Percentiles rank a stretch among this genome's conserved stretches.
Evolutionary conservation across 92 coral and sea anemone species (phyloP).

Genomic region (Parazoanthus atlanticus): DNA sequence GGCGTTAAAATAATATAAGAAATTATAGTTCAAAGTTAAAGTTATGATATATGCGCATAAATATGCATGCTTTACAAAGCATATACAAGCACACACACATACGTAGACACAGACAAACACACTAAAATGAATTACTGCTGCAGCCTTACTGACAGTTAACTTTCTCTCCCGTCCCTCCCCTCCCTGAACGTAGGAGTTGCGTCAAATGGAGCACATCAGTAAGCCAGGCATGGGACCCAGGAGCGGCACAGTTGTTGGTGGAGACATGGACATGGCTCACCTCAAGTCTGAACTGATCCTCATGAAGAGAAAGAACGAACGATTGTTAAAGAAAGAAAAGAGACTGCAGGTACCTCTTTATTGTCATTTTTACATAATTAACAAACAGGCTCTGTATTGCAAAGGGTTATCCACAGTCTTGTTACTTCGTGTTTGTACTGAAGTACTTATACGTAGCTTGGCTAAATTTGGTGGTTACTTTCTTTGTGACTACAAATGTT

Average conservation of each 20-base stretch:
- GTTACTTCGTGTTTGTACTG: no score
- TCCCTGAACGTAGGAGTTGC: constrained; percentile 72
- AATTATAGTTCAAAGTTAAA: no score
- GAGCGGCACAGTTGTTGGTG: constrained; percentile 65
- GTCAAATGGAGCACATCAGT: constrained; percentile 91
- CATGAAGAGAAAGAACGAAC: constrained; percentile 81
- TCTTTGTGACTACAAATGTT: no score
- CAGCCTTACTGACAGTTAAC: neutral
- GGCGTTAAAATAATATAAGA: no score
- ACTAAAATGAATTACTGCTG: neutral
- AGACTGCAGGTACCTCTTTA: constrained; percentile 76
- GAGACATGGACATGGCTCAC: constrained; percentile 69
- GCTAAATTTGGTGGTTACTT: no score
- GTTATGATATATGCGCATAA: no score
- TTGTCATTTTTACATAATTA: neutral
- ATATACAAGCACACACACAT: neutral
- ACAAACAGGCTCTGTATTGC: no score
- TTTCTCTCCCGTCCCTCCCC: neutral
- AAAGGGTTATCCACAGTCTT: no score
- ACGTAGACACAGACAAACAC: no score
- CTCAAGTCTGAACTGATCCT: constrained; percentile 84
- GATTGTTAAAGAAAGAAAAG: constrained; percentile 88
- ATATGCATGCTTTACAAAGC: no score
- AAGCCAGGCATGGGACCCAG: constrained; percentile 86
- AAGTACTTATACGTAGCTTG: no score